phyloP scores from a whole-genome alignment of 2,113 vertebrate species.

The Alligator mississippiensis region DNA sequence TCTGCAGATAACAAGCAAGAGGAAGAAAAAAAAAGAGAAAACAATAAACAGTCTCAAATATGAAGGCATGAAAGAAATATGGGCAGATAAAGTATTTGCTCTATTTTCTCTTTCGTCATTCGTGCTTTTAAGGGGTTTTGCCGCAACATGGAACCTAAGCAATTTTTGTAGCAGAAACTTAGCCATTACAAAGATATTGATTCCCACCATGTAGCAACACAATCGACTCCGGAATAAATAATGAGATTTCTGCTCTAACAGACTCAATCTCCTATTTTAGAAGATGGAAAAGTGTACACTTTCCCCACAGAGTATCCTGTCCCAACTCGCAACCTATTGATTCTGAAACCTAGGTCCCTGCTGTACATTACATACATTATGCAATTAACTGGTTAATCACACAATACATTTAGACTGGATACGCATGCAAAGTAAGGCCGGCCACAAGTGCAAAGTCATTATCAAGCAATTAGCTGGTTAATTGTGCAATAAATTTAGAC shows the following conservation, averaged over 20 bases:
- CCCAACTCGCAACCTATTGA: not conserved
- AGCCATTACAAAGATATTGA: not conserved
- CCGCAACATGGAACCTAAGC: not conserved
- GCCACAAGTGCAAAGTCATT: too few species aligned
- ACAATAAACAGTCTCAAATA: too few species aligned
- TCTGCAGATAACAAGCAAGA: not conserved
- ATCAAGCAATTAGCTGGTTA: too few species aligned
- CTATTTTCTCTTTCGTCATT: too few species aligned
- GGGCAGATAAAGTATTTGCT: too few species aligned
- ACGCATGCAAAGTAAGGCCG: too few species aligned
- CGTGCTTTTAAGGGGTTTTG: too few species aligned
- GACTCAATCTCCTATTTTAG: not conserved
- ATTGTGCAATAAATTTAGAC: too few species aligned
- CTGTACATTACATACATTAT: too few species aligned
- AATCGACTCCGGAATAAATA: not conserved
- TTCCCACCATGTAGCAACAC: not conserved
- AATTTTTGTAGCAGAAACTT: not conserved
- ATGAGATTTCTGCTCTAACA: not conserved
- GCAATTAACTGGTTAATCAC: too few species aligned
- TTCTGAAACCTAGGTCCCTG: not conserved
- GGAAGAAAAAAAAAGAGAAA: not conserved
- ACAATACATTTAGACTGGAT: too few species aligned
- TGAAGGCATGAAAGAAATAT: too few species aligned
- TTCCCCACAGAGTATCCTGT: not conserved
- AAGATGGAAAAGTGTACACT: not conserved